Evolutionary conservation across 2,113 vertebrate genomes (phyloP).

Genomic region (human): DNA sequence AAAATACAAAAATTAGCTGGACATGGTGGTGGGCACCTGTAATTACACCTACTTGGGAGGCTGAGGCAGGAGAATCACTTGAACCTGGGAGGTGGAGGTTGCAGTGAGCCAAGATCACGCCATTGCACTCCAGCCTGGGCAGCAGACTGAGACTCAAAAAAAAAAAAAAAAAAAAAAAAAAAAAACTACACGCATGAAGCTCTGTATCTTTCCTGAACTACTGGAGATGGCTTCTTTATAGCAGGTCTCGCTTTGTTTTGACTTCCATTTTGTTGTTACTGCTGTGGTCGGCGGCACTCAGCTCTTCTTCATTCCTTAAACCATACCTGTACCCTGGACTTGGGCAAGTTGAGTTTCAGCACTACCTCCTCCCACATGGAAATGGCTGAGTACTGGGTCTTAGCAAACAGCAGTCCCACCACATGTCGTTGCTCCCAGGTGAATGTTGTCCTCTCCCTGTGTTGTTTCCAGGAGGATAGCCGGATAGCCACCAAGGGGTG

Average conservation of each 20-base stretch:
- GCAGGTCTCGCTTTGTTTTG: constrained; percentile 95
- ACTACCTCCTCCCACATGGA: constrained; percentile 99
- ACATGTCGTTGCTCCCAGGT: constrained; percentile 96
- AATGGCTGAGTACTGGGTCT: constrained; percentile 98
- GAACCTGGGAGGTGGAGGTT: too few relatives aligned
- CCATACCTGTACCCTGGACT: constrained; percentile 98
- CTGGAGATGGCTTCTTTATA: constrained; percentile 96
- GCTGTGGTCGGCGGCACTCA: constrained; percentile 97
- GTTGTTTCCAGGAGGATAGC: constrained; percentile 94
- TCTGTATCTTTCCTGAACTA: constrained; percentile 82
- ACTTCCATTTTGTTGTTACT: constrained; percentile 94
- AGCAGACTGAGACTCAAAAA: too few relatives aligned
- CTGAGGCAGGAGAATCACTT: too few relatives aligned
- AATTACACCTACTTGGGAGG: too few relatives aligned
- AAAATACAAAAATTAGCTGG: too few relatives aligned
- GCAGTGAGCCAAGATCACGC: too few relatives aligned
- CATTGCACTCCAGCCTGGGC: too few relatives aligned
- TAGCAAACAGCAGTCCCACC: constrained; percentile 94
- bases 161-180: too few relatives aligned
- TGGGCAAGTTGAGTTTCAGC: constrained; percentile 97
- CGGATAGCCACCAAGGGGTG: constrained; percentile 97
- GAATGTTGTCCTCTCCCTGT: constrained; percentile 97
- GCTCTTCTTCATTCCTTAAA: constrained; percentile 96
- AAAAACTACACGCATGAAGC: too few relatives aligned
- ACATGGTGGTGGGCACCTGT: too few relatives aligned